A percentile compares a stretch with the other conserved stretches of the same genome.
These are phyloP conservation scores for Alloplasta piceator DNA, from an alignment of 2,888 invertebrate genomes.

Conservation along the genomic window DNA sequence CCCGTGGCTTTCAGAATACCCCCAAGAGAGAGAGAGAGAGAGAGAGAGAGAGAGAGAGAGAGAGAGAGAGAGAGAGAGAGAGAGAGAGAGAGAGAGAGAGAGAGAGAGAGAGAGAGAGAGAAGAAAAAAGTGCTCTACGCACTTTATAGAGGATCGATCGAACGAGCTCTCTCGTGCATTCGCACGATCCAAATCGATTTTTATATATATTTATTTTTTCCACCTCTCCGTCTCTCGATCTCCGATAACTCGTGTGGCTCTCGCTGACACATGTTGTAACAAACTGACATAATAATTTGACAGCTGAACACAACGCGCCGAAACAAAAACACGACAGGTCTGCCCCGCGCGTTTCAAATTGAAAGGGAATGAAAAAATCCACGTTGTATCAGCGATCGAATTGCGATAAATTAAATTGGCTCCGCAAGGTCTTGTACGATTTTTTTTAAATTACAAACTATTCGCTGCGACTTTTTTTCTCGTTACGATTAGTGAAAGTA, in stretches of 20 bases:
- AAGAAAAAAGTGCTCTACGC: conserved; percentile 34
- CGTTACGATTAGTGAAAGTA: too few species aligned
- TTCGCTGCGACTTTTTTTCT: too few species aligned
- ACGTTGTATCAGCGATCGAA: conserved; percentile 15
- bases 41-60: conserved; percentile 6
- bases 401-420: too few species aligned
- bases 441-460: too few species aligned
- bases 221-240: conserved; percentile 26
- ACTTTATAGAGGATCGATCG: conserved; percentile 41
- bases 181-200: conserved; percentile 1
- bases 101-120: conserved; percentile 31
- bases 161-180: conserved; percentile 24
- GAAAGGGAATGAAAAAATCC: conserved; percentile 25
- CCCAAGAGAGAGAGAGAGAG: background rate
- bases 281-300: conserved; percentile 56
- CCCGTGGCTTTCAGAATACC: conserved; percentile 57
- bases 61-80: conserved; percentile 8
- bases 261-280: conserved; percentile 30
- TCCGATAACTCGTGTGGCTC: conserved; percentile 41
- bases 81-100: conserved; percentile 3
- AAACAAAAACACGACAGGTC: conserved; percentile 42
- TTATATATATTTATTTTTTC: conserved; percentile 10
- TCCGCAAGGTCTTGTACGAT: too few species aligned
- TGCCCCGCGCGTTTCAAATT: background rate
- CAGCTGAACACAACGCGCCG: conserved; percentile 32